phyloP scores from a whole-genome alignment of 2,113 vertebrate species.

The Cavia porcellus region DNA sequence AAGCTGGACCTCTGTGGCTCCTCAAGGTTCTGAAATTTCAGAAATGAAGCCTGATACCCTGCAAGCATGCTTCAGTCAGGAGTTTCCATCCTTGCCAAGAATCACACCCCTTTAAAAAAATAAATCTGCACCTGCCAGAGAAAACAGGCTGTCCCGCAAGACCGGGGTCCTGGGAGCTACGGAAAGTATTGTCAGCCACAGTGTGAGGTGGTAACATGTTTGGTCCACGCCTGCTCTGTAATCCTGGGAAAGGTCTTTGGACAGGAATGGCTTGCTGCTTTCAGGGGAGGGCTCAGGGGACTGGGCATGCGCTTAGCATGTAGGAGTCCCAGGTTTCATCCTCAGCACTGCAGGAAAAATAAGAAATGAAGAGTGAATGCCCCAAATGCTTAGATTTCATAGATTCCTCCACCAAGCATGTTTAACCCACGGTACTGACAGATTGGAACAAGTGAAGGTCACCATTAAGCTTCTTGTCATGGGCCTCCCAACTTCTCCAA shows the following conservation, averaged over 20 bases:
- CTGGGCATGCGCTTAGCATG: neutral
- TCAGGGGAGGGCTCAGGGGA: neutral
- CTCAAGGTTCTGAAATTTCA: constrained; percentile 79
- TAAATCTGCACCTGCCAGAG: neutral
- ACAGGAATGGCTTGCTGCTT: constrained; percentile 25
- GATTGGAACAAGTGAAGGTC: neutral
- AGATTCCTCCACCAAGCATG: neutral
- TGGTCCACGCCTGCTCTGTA: neutral
- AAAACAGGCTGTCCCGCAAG: neutral
- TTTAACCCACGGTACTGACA: neutral
- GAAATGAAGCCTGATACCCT: constrained; percentile 78
- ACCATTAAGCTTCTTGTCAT: neutral
- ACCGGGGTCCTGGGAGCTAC: neutral
- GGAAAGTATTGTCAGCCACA: neutral
- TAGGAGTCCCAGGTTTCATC: neutral
- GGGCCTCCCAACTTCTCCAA: neutral
- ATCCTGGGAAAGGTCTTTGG: constrained; percentile 31
- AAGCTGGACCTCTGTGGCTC: constrained; percentile 74
- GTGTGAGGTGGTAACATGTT: neutral
- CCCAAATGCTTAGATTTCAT: constrained; percentile 45
- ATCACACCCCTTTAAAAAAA: neutral
- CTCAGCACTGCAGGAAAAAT: neutral
- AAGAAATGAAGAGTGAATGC: neutral
- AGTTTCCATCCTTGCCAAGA: constrained; percentile 71
- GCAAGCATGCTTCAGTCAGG: constrained; percentile 76